Evolutionary conservation across 2,797 vertebrate species (phyloP).

Genomic region (Manis javanica): DNA sequence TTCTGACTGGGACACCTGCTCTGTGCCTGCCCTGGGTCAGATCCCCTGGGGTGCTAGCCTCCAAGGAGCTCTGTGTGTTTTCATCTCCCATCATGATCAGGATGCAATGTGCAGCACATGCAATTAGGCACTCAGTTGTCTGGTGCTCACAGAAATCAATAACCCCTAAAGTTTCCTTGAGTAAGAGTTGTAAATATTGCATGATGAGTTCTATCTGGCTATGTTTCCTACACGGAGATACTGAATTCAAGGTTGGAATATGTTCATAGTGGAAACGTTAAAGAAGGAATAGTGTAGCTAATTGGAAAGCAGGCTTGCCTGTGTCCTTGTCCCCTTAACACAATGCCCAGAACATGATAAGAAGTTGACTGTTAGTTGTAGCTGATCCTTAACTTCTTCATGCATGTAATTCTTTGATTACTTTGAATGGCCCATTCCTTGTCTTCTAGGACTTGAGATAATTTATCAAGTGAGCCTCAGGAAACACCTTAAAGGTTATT

Average conservation of each 20-base stretch:
- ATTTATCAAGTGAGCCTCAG: background rate
- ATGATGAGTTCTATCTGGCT: background rate
- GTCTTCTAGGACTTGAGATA: background rate
- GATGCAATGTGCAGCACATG: background rate
- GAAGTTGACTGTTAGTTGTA: background rate
- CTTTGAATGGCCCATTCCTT: background rate
- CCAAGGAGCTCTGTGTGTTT: background rate
- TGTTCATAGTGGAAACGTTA: background rate
- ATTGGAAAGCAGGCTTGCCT: background rate
- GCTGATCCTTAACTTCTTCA: background rate
- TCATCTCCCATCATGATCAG: background rate
- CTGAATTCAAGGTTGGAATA: background rate
- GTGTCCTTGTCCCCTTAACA: background rate
- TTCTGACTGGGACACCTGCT: background rate
- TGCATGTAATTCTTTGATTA: background rate
- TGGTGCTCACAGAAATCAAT: slow-evolving; percentile 3
- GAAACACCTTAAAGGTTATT: background rate
- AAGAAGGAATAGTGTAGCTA: background rate
- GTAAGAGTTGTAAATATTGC: background rate
- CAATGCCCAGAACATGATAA: background rate
- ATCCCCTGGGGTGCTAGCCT: background rate
- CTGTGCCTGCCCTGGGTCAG: no score
- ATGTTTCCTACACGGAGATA: background rate
- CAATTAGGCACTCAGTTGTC: slow-evolving; percentile 13
- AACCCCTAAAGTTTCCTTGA: background rate